Evolutionary conservation across 2,113 vertebrate genomes (phyloP).

Genomic region (Clarias gariepinus): DNA sequence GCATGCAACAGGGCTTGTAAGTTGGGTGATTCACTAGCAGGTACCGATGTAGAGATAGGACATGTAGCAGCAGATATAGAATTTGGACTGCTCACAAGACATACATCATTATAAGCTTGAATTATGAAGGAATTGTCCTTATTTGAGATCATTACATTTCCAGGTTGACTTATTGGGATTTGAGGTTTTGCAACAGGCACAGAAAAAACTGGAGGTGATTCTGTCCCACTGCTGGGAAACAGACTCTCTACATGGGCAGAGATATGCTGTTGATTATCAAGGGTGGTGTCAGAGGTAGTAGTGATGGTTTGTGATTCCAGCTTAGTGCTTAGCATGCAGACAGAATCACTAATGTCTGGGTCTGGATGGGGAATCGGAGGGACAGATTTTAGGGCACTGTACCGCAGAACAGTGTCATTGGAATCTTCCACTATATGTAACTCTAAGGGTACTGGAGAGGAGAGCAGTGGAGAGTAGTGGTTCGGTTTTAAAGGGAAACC

Average conservation of each 20-base stretch:
- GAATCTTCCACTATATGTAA: conserved; percentile 72
- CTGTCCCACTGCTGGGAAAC: conserved; percentile 51
- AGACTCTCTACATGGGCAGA: conserved; percentile 55
- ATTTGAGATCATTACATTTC: conserved; percentile 50
- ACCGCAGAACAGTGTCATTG: conserved; percentile 27
- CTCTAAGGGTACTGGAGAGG: conserved; percentile 62
- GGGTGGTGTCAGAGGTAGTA: not conserved
- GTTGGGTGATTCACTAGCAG: conserved; percentile 57
- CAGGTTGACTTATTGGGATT: conserved; percentile 56
- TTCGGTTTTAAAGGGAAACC: conserved; percentile 52
- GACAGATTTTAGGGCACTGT: conserved; percentile 43
- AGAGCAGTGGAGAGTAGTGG: conserved; percentile 58
- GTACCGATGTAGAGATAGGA: conserved; percentile 21
- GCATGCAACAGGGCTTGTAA: conserved; percentile 4
- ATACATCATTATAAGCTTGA: conserved; percentile 34
- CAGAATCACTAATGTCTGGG: conserved; percentile 59
- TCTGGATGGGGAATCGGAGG: conserved; percentile 60
- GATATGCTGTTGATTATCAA: conserved; percentile 53
- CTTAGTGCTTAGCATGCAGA: conserved; percentile 58
- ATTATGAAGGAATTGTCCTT: conserved; percentile 3
- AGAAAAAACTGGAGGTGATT: conserved; percentile 37
- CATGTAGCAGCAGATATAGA: conserved; percentile 38
- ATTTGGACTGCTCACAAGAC: conserved; percentile 51
- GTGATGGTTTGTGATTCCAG: conserved; percentile 57
- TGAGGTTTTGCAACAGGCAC: conserved; percentile 53